Percentiles rank a stretch among this genome's conserved stretches.
phyloP scores from a whole-genome alignment of 1,140 invertebrate species.

The Dendroctonus valens region DNA sequence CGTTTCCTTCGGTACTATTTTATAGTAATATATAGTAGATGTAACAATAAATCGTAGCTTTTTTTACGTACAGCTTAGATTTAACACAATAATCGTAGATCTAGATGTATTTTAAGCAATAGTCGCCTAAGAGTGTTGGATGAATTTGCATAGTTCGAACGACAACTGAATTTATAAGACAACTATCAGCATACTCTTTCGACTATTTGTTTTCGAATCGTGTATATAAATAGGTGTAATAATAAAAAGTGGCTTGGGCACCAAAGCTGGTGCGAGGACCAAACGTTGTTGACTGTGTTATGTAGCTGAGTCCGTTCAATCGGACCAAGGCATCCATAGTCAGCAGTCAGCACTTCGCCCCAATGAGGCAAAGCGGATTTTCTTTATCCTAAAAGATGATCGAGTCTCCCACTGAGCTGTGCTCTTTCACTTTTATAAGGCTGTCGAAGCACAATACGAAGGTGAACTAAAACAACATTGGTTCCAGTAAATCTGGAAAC shows the following conservation, averaged over 20 bases:
- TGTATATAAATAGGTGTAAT: conserved; percentile 41
- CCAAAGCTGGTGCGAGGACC: conserved; percentile 51
- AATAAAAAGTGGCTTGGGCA: conserved; percentile 45
- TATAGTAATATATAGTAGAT: conserved; percentile 2
- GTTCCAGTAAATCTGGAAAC: too few relatives aligned
- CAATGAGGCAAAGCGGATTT: too few relatives aligned
- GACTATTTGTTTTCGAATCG: conserved; percentile 9
- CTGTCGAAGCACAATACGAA: conserved; percentile 49
- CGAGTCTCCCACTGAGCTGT: conserved; percentile 32
- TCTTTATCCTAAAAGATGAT: conserved; percentile 7
- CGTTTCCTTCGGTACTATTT: conserved; percentile 19
- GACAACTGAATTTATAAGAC: background rate
- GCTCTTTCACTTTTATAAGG: conserved; percentile 44
- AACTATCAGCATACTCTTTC: background rate
- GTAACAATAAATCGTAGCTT: background rate
- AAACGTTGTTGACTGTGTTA: conserved; percentile 43
- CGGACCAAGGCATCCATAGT: background rate
- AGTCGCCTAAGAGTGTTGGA: too few relatives aligned
- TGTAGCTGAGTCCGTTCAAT: background rate
- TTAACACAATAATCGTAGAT: too few relatives aligned
- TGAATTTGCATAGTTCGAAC: too few relatives aligned
- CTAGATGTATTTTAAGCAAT: too few relatives aligned
- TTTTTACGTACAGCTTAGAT: too few relatives aligned
- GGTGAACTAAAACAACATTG: conserved; percentile 2
- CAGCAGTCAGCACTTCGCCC: conserved; percentile 2